A percentile compares a stretch with the other conserved stretches of the same genome.
These are phyloP conservation scores for Myotis daubentonii DNA, from an alignment of 2,797 vertebrate species.

Conservation along the genomic window DNA sequence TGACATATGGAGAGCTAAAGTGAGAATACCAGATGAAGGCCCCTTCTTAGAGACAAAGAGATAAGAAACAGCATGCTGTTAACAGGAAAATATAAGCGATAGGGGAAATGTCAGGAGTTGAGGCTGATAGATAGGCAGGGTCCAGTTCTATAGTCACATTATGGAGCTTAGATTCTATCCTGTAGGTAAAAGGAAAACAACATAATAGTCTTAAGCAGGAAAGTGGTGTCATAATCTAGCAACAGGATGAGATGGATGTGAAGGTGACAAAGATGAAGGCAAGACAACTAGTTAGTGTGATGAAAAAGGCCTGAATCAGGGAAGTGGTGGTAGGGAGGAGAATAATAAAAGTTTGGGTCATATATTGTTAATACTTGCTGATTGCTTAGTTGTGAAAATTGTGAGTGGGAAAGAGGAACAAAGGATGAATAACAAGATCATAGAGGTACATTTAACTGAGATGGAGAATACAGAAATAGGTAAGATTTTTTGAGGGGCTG, in stretches of 20 bases:
- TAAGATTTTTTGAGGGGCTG: conserved; percentile 9
- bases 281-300: conserved; percentile 1
- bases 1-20: neutral
- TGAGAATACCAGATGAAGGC: conserved; percentile 42
- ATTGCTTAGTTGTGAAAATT: conserved; percentile 28
- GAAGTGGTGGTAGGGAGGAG: conserved; percentile 3
- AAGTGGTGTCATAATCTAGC: conserved; percentile 9
- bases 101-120: conserved; percentile 1
- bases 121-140: neutral
- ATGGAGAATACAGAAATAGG: neutral
- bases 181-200: neutral
- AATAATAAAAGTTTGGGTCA: neutral
- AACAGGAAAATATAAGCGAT: conserved; percentile 25
- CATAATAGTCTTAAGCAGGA: conserved; percentile 47
- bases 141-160: neutral
- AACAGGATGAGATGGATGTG: conserved; percentile 19
- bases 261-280: conserved; percentile 3
- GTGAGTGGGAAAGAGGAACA: neutral
- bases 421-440: neutral
- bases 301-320: conserved; percentile 15
- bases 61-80: conserved; percentile 21
- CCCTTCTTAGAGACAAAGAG: conserved; percentile 25
- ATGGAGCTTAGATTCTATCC: neutral
- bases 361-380: neutral
- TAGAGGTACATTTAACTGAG: conserved; percentile 6